Evolutionary conservation across 2,113 vertebrate species (phyloP).

Genomic region (Microcebus tavaratra): DNA sequence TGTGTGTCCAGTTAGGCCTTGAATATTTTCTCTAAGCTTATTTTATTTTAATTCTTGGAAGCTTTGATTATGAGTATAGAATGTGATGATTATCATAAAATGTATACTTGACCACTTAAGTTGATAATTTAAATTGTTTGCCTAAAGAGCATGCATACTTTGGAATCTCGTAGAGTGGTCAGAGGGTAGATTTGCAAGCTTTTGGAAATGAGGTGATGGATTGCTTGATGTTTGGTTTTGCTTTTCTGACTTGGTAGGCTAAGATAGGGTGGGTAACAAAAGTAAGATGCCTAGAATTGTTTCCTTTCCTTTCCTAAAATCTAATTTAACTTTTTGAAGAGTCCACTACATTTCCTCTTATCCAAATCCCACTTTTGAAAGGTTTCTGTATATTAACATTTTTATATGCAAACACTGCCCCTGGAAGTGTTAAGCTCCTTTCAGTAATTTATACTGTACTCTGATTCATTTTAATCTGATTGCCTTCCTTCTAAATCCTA

Average conservation of each 20-base stretch:
- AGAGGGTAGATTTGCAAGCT: not conserved
- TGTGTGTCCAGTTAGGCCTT: not conserved
- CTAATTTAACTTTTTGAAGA: not conserved
- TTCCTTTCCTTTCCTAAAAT: conserved; percentile 10
- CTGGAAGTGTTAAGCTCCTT: not conserved
- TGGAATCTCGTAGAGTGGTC: not conserved
- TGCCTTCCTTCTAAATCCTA: conserved; percentile 19
- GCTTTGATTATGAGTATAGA: not conserved
- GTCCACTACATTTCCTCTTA: not conserved
- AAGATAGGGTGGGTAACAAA: not conserved
- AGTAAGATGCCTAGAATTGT: not conserved
- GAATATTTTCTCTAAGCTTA: conserved; percentile 17
- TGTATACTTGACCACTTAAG: not conserved
- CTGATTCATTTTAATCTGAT: conserved; percentile 41
- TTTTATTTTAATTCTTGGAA: conserved; percentile 17
- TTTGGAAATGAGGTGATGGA: not conserved
- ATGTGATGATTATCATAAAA: not conserved
- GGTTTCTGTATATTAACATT: not conserved
- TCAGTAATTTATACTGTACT: not conserved
- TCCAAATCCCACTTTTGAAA: conserved; percentile 1
- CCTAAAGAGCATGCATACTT: not conserved
- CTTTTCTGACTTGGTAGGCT: not conserved
- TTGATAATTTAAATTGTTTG: not conserved
- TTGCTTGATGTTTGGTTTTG: not conserved
- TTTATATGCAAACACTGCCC: not conserved